Conservation (phyloP, 2,888 invertebrate genomes). For the Phaonia tiefii region DNA sequence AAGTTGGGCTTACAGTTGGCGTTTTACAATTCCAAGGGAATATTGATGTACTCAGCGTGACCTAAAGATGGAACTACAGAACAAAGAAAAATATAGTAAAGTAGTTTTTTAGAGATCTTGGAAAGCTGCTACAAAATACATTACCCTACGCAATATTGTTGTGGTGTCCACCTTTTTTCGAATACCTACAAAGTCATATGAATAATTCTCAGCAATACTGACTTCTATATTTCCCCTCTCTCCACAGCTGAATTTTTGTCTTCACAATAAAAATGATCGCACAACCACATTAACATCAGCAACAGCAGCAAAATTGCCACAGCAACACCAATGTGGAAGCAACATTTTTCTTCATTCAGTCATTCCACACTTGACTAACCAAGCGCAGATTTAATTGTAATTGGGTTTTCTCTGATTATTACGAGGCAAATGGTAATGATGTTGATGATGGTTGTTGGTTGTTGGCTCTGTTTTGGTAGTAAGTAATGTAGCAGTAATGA, state of each 20-base stretch:
- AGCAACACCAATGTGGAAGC: neutral
- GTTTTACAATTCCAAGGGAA: too few species aligned
- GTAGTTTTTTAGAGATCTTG: too few species aligned
- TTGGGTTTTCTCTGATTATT: slow-evolving; percentile 67
- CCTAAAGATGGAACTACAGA: too few species aligned
- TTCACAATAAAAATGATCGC: neutral
- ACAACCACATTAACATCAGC: neutral
- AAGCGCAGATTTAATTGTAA: slow-evolving; percentile 76
- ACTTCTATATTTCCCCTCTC: too few species aligned
- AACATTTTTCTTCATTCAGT: neutral
- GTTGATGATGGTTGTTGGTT: neutral
- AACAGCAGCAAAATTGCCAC: slow-evolving; percentile 2
- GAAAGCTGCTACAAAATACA: too few species aligned
- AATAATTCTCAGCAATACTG: too few species aligned
- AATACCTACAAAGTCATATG: too few species aligned
- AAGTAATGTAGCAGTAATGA: neutral
- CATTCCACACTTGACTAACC: slow-evolving; percentile 73
- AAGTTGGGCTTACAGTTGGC: too few species aligned
- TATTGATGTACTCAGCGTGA: too few species aligned
- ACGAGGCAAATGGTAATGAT: slow-evolving; percentile 15
- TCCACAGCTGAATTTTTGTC: neutral
- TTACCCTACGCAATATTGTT: too few species aligned
- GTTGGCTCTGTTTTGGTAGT: neutral
- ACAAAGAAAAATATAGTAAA: too few species aligned
- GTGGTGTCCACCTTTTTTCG: too few species aligned